These are phyloP conservation scores for Rhinogobius similis DNA, from an alignment of 2,113 vertebrate species.

Conservation along the genomic window DNA sequence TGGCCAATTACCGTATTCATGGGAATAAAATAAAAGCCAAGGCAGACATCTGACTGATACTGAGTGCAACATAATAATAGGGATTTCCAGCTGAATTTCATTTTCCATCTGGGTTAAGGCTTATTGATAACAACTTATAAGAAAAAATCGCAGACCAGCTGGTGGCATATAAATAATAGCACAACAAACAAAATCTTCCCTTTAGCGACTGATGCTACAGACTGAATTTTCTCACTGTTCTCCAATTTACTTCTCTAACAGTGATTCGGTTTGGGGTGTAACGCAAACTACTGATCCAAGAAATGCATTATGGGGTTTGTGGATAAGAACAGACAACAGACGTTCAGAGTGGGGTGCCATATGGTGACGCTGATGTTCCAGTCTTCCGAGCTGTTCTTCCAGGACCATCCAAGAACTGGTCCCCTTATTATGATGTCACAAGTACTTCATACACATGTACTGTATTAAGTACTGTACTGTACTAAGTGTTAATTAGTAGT, in stretches of 20 bases:
- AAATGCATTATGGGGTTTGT: slow-evolving; percentile 52
- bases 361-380: slow-evolving; percentile 23
- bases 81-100: neutral
- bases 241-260: slow-evolving; percentile 23
- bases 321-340: slow-evolving; percentile 44
- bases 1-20: slow-evolving; percentile 12
- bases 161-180: slow-evolving; percentile 10
- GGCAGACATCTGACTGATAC: neutral
- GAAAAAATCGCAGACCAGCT: slow-evolving; percentile 8
- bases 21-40: slow-evolving; percentile 13
- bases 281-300: slow-evolving; percentile 40
- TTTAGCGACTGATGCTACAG: slow-evolving; percentile 3
- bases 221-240: slow-evolving; percentile 26
- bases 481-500: neutral
- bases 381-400: neutral
- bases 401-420: neutral
- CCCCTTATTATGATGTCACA: neutral
- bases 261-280: slow-evolving; percentile 19
- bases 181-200: slow-evolving; percentile 8
- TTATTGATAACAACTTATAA: slow-evolving; percentile 2
- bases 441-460: neutral
- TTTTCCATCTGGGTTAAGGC: slow-evolving; percentile 2
- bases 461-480: too few relatives aligned
- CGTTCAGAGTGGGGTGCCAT: slow-evolving; percentile 29
- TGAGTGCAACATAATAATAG: neutral